Conservation (phyloP, 1,140 invertebrate genomes). For the Coenobita brevimanus region DNA sequence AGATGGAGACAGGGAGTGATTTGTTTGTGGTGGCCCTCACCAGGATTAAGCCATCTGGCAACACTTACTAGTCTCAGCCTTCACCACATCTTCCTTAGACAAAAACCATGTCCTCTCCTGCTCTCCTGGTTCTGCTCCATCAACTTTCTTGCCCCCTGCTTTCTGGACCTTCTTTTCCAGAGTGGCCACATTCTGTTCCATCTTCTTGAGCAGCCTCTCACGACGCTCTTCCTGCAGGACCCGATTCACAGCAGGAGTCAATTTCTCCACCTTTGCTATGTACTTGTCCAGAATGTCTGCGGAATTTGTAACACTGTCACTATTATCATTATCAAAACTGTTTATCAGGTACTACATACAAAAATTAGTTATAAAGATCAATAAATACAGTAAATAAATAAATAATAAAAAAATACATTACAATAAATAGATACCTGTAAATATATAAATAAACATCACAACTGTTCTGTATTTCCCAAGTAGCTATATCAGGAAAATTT, state of each 20-base stretch:
- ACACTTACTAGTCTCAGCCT: conserved; percentile 25
- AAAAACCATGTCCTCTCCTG: conserved; percentile 29
- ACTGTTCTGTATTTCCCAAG: too few species aligned
- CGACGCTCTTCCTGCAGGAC: conserved; percentile 89
- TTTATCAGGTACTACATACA: neutral
- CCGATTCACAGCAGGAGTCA: conserved; percentile 86
- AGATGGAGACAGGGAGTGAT: too few species aligned
- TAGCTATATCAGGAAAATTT: too few species aligned
- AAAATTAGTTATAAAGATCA: neutral
- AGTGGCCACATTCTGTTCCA: conserved; percentile 89
- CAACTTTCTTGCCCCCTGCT: conserved; percentile 75
- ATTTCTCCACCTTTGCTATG: conserved; percentile 80
- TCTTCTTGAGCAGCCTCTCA: conserved; percentile 86
- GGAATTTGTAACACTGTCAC: neutral
- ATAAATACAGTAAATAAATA: too few species aligned
- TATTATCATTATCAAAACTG: neutral
- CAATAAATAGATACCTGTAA: too few species aligned
- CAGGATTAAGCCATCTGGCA: neutral
- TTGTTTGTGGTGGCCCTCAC: too few species aligned
- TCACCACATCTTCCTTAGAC: neutral
- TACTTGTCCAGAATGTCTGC: conserved; percentile 91
- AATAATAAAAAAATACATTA: too few species aligned
- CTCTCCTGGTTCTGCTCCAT: neutral
- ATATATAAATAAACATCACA: too few species aligned
- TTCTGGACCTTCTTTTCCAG: conserved; percentile 83